Evolutionary conservation across 2,888 invertebrate species (phyloP).

Genomic region (Mythimna lalbum): DNA sequence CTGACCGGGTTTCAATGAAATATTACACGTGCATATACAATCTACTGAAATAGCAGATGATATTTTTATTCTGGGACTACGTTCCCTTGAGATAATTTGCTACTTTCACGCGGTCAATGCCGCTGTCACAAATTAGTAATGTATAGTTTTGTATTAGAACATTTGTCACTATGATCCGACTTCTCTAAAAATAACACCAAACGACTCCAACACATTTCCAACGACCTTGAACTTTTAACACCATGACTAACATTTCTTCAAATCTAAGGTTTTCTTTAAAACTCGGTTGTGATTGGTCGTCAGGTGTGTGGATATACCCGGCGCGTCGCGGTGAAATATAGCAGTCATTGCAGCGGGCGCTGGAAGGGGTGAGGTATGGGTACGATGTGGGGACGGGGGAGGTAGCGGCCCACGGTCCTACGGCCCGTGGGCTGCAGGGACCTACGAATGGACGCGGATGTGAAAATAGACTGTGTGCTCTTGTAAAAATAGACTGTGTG

Average conservation of each 20-base stretch:
- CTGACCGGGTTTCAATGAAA: too few relatives aligned
- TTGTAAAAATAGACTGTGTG: background rate
- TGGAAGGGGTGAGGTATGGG: constrained; percentile 19
- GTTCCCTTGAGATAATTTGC: too few relatives aligned
- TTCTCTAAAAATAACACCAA: background rate
- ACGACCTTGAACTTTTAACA: constrained; percentile 22
- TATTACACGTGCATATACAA: too few relatives aligned
- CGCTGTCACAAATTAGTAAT: too few relatives aligned
- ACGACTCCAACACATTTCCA: background rate
- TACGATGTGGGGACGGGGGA: background rate
- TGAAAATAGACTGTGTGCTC: constrained; percentile 1
- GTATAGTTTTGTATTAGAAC: background rate
- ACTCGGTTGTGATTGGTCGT: constrained; percentile 43
- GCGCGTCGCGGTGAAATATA: constrained; percentile 56
- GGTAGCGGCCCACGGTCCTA: constrained; percentile 6
- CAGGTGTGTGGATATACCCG: constrained; percentile 59
- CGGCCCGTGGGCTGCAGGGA: constrained; percentile 37
- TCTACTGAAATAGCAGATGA: too few relatives aligned
- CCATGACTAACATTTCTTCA: constrained; percentile 22
- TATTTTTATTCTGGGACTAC: too few relatives aligned
- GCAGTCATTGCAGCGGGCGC: constrained; percentile 57
- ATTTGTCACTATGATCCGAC: background rate
- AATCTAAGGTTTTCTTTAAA: constrained; percentile 45
- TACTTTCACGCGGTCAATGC: too few relatives aligned
- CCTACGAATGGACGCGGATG: constrained; percentile 51